phyloP scores from a whole-genome alignment of 2,113 vertebrate species.

The Numenius arquata region DNA sequence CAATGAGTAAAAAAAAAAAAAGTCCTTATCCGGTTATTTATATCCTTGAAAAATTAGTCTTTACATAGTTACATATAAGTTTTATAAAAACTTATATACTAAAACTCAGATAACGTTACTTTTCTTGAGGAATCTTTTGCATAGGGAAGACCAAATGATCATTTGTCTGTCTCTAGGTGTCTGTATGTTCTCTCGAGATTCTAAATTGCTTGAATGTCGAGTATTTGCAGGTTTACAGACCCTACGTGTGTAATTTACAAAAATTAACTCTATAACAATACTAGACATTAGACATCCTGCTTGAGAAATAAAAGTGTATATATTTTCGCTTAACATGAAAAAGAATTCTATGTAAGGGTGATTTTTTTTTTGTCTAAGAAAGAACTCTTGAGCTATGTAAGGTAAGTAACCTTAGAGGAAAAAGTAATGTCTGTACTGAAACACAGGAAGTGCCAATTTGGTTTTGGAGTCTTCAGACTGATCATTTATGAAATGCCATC shows the following conservation, averaged over 20 bases:
- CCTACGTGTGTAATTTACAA: fast-evolving
- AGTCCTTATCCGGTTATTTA: not conserved
- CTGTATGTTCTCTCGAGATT: not conserved
- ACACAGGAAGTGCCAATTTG: not conserved
- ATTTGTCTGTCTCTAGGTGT: not conserved
- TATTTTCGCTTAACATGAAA: not conserved
- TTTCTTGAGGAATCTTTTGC: not conserved
- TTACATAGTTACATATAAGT: not conserved
- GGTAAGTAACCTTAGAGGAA: not conserved
- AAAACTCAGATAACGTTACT: not conserved
- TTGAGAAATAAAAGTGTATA: not conserved
- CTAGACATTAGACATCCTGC: not conserved
- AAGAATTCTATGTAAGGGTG: not conserved
- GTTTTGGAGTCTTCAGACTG: not conserved
- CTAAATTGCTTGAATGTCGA: not conserved
- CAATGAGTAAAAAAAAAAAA: not conserved
- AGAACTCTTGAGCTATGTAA: not conserved
- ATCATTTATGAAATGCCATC: not conserved
- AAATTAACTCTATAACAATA: not conserved
- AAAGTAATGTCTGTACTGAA: not conserved
- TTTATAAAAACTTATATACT: not conserved
- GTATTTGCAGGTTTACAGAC: not conserved
- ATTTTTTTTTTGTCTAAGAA: not conserved
- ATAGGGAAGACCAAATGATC: not conserved
- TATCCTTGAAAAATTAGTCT: not conserved